phyloP scores from a whole-genome alignment of 2,797 vertebrate species.

The Anisognathus igniventris region DNA sequence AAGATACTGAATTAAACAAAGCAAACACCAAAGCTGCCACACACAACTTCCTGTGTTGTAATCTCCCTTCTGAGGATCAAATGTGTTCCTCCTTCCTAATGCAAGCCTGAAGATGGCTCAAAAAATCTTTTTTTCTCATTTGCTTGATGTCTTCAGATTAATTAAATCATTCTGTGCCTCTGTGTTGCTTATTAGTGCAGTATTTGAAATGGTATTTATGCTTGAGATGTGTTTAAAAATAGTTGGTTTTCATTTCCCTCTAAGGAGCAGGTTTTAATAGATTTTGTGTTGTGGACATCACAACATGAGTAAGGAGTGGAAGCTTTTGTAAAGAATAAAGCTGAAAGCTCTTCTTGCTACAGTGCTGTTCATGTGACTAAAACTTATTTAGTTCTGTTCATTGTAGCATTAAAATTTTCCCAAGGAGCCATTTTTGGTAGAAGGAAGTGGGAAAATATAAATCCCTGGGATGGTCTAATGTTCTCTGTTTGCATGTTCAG shows the following conservation, averaged over 20 bases:
- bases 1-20: background rate
- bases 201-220: background rate
- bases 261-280: background rate
- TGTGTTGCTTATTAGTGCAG: background rate
- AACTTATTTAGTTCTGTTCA: background rate
- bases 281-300: background rate
- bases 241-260: background rate
- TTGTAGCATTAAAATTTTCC: background rate
- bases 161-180: background rate
- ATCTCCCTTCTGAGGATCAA: background rate
- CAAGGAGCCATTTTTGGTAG: background rate
- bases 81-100: background rate
- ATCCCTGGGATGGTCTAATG: fast-evolving
- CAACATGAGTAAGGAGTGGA: background rate
- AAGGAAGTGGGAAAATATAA: background rate
- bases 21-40: background rate
- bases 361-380: background rate
- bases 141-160: background rate
- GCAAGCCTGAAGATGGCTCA: background rate
- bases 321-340: background rate
- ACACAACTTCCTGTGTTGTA: background rate
- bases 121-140: background rate
- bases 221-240: background rate
- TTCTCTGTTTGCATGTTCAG: background rate
- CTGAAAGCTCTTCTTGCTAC: background rate